Evolutionary conservation across 2,888 invertebrate species (phyloP), one percentile per base, ranked within the genome.

Genomic region (Harpalus rubripes): DNA sequence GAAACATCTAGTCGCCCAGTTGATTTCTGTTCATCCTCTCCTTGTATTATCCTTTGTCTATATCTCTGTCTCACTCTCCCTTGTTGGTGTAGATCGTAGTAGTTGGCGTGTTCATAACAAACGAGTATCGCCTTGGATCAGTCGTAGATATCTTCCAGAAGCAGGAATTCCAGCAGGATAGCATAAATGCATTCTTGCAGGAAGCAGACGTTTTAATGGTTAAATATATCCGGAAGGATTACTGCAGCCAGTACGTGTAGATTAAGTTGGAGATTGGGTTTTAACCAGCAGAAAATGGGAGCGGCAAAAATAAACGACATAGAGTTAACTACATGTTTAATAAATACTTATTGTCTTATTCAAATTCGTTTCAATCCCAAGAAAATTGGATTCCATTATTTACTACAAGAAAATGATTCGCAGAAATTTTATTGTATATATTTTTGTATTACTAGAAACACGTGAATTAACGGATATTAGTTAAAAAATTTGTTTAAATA

Each of bases 141-240:
- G 68, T 68, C 68, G 68, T 68, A 68, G 68, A 68, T 68, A 68
- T 68, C 68, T 26, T 32, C 32, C 84, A 26, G 61, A 18, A 61
- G 22, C 16, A 16, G 15, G 59, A 61, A 52, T 52, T 52, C 44
- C 12, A 52, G 44, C 44, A 52, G 44, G 44, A 32, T 32, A 32
- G 32, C 32, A 32, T 32, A 32, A 52, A 52, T 61, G 39, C 32
- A 26, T 41, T 80, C 61, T 44, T 16, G 39, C 59, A 18, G 80
- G 58, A 80, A 41, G 78, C 80, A 82, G 82, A 82, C 82, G 82
- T 82, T 82, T 82, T 82, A 82, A 82, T 82, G 68, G 82, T 82
- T 82, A 68, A 72, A 84, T 84, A 84, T 84, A 84, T 84, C 76
- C 78, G 65, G 84, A 84, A 76, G 84, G 84, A 84, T 84, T 84